phyloP scores from a whole-genome alignment of 2,888 invertebrate species.

The Balanococcus diminutus region DNA sequence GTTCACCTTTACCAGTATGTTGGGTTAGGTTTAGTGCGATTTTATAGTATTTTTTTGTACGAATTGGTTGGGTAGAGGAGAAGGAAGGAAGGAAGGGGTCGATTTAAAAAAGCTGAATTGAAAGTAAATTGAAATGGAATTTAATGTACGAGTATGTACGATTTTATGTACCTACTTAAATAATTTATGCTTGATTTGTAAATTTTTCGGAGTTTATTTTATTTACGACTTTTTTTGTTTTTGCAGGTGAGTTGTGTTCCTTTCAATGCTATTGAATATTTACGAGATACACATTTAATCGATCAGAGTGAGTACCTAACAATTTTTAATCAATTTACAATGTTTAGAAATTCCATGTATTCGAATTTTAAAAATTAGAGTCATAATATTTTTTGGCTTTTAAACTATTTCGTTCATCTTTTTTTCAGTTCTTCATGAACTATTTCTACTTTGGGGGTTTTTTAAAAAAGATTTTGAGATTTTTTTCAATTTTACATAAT shows the following conservation, averaged over 20 bases:
- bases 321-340: too few relatives aligned
- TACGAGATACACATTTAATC: background rate
- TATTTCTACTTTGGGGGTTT: too few relatives aligned
- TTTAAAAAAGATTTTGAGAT: too few relatives aligned
- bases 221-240: background rate
- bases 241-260: background rate
- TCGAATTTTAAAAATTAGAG: too few relatives aligned
- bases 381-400: too few relatives aligned
- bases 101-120: background rate
- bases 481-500: too few relatives aligned
- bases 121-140: background rate
- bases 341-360: too few relatives aligned
- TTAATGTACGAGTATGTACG: background rate
- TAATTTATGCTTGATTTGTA: background rate
- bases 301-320: background rate
- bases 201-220: background rate
- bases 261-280: background rate
- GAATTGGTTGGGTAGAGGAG: too few relatives aligned
- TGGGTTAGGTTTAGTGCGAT: background rate
- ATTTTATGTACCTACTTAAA: background rate
- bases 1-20: background rate
- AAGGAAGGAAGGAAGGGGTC: too few relatives aligned
- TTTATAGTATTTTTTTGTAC: background rate
- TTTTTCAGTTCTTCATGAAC: too few relatives aligned
- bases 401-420: too few relatives aligned